Evolutionary conservation across 2,113 vertebrate species (phyloP), one percentile per base, ranked within the genome.

Genomic region (Nesogale talazaci): DNA sequence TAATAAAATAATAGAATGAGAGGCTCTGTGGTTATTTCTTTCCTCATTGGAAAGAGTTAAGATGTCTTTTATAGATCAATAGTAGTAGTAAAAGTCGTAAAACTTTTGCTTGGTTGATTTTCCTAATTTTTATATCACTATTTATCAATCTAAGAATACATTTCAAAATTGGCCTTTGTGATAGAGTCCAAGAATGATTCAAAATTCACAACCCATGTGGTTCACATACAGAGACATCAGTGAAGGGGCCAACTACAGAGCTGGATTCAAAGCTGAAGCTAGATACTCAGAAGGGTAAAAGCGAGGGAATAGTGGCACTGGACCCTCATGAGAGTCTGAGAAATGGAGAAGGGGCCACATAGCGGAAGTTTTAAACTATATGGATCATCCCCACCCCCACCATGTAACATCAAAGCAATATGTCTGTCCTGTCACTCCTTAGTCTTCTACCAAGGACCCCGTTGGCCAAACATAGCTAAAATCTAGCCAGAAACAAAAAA

Each of bases 71-170:
- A 31, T 93, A 89, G 23, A 88, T 77, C 90, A 90, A 86, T 69
- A 79, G 20, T 27, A 0, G 12, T 22, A 70, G 59, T 72, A 91
- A 72, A 0, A 72, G 78, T 22, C 5, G 42, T 10, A 46, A 46
- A 46, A 84, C 40, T 83, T 94, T 92, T 92, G 59, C 86, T 93
- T 83, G 36, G 72, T 52, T 52, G 46, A 87, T 90, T 91, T 94
- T 81, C 61, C 56, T 83, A 88, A 90, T 85, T 90, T 95, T 92
- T 84, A 80, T 46, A 46, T 15, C 69, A n/a, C 87, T 84, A 89
- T 25, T 95, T 83, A 65, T 76, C 69, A 78, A 89, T 57, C 83
- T 93, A 91, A 94, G 82, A 89, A 82, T 69, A 96, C 92, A 94
- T 94, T 82, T 90, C 92, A 78, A 42, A 95, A 93, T 42, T 82